Conservation (phyloP, 2,113 vertebrate species). For the Myiozetetes cayanensis region DNA sequence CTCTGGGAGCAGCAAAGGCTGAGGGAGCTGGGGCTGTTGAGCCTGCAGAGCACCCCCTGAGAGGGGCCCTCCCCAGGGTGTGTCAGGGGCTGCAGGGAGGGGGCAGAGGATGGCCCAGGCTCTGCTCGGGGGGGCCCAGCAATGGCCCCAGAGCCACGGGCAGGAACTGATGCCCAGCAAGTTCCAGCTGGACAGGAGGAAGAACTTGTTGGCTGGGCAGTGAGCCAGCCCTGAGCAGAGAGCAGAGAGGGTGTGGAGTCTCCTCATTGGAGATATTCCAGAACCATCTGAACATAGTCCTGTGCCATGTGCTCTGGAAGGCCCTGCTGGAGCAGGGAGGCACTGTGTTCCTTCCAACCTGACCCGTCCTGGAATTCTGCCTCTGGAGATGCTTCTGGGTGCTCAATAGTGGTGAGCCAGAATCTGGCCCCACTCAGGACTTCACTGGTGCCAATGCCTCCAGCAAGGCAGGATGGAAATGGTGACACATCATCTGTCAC, state of each 20-base stretch:
- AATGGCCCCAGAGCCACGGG: background rate
- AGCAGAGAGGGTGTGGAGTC: background rate
- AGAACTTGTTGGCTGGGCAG: background rate
- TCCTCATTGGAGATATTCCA: background rate
- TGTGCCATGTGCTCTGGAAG: background rate
- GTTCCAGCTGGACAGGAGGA: background rate
- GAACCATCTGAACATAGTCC: accelerated
- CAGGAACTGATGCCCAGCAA: background rate
- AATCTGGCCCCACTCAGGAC: background rate
- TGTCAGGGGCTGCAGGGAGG: background rate
- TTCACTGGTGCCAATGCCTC: background rate
- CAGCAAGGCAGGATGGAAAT: accelerated
- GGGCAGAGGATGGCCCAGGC: background rate
- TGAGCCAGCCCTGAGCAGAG: background rate
- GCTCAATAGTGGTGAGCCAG: accelerated
- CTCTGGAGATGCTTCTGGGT: background rate
- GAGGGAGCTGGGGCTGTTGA: too few species aligned
- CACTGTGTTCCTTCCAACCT: background rate
- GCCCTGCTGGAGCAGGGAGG: background rate
- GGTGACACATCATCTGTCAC: accelerated
- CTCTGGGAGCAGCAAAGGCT: too few species aligned
- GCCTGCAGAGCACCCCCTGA: too few species aligned
- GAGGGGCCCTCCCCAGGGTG: background rate
- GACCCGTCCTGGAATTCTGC: background rate
- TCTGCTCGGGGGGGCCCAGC: background rate